A percentile compares a stretch with the other conserved stretches of the same genome.
These are phyloP conservation scores for Okapia johnstoni DNA, from an alignment of 2,113 vertebrate species.

Conservation along the genomic window DNA sequence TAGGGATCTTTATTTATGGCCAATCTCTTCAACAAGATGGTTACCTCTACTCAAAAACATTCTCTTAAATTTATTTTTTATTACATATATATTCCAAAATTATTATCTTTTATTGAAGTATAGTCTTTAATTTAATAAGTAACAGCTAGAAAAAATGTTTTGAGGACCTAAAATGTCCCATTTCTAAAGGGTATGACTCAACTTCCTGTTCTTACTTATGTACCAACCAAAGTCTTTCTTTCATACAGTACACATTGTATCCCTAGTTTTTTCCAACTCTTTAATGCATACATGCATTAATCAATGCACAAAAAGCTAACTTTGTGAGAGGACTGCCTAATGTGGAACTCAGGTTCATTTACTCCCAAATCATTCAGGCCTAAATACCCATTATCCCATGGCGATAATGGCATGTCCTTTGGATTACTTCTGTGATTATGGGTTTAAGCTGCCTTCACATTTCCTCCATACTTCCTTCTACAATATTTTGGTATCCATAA, in stretches of 20 bases:
- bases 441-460: not conserved
- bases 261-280: not conserved
- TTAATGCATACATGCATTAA: not conserved
- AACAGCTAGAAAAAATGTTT: not conserved
- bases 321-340: not conserved
- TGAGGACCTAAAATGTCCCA: not conserved
- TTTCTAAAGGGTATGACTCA: not conserved
- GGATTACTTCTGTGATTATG: not conserved
- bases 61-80: not conserved
- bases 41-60: not conserved
- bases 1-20: not conserved
- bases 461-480: not conserved
- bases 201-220: not conserved
- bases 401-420: not conserved
- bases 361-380: not conserved
- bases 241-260: not conserved
- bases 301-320: not conserved
- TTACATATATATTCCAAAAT: not conserved
- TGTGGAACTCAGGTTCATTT: not conserved
- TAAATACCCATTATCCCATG: not conserved
- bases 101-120: not conserved
- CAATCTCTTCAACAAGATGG: not conserved
- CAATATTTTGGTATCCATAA: not conserved
- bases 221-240: not conserved
- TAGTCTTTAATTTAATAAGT: not conserved